Percentiles rank a stretch among this genome's conserved stretches.
Conservation (phyloP, 2,888 invertebrate species). For the Luperina testacea region DNA sequence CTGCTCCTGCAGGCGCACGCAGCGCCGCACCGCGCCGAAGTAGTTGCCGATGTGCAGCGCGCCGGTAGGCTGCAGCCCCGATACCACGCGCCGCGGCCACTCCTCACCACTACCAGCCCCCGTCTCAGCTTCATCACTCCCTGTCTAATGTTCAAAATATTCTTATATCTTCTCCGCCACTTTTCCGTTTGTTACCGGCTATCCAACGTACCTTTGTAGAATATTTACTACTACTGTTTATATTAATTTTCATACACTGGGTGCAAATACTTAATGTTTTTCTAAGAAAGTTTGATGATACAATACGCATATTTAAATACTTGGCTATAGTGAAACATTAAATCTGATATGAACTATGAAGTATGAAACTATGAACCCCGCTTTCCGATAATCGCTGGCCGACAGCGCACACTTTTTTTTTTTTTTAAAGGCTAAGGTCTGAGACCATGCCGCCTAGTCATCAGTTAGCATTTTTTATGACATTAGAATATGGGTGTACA, state of each 20-base stretch:
- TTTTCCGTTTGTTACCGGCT: not conserved
- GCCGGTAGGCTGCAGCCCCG: slow-evolving; percentile 99
- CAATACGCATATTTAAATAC: slow-evolving; percentile 23
- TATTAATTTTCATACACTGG: slow-evolving; percentile 24
- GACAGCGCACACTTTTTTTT: too few relatives aligned
- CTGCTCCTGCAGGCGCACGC: slow-evolving; percentile 94
- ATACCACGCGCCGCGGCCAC: slow-evolving; percentile 93
- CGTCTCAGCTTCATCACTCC: slow-evolving; percentile 21
- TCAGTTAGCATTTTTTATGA: too few relatives aligned
- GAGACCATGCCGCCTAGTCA: too few relatives aligned
- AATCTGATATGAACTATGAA: not conserved
- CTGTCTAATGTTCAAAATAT: slow-evolving; percentile 46
- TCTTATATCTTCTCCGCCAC: slow-evolving; percentile 13
- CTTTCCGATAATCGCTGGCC: too few relatives aligned
- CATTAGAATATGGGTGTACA: too few relatives aligned
- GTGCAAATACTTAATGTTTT: slow-evolving; percentile 21
- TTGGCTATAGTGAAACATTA: not conserved
- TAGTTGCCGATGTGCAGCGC: slow-evolving; percentile 98
- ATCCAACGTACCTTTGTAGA: slow-evolving; percentile 52
- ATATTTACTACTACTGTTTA: slow-evolving; percentile 30
- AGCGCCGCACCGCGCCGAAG: slow-evolving; percentile 97
- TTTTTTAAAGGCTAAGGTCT: too few relatives aligned
- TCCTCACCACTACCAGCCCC: slow-evolving; percentile 30
- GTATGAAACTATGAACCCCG: too few relatives aligned
- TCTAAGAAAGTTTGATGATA: slow-evolving; percentile 26